Percentiles rank a stretch among this genome's conserved stretches.
These are phyloP conservation scores for Drosophila baimaii DNA, from an alignment of 1,140 invertebrate species.

Conservation along the genomic window DNA sequence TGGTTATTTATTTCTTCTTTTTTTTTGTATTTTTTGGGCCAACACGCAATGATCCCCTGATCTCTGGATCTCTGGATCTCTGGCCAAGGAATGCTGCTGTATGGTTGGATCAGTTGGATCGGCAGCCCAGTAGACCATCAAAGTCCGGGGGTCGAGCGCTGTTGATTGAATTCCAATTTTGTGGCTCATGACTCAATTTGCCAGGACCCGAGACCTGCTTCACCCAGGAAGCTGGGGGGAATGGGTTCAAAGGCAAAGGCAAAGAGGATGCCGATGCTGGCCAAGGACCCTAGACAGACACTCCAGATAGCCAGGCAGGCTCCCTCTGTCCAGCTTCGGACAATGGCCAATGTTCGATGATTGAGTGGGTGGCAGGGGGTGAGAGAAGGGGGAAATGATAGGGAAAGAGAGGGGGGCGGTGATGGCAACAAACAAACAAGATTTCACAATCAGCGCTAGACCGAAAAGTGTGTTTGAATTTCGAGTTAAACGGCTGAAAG, in stretches of 20 bases:
- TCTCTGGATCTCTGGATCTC: background rate
- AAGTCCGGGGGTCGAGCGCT: background rate
- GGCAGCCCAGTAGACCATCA: no score
- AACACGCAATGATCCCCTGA: constrained; percentile 10
- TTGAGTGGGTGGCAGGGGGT: constrained; percentile 28
- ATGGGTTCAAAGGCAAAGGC: background rate
- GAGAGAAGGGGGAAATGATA: constrained; percentile 1
- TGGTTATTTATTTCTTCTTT: background rate
- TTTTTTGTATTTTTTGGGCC: background rate
- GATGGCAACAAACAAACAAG: constrained; percentile 70
- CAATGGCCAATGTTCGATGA: constrained; percentile 43
- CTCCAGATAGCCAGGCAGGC: constrained; percentile 14
- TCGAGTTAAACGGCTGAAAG: constrained; percentile 59
- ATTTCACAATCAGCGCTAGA: constrained; percentile 77
- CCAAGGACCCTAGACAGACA: constrained; percentile 12
- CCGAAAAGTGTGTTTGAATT: constrained; percentile 74
- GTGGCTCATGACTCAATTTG: constrained; percentile 45
- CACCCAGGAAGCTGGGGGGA: background rate
- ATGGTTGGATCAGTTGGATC: no score
- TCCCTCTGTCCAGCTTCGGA: constrained; percentile 4
- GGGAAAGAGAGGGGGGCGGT: background rate
- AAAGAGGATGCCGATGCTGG: background rate
- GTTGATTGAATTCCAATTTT: constrained; percentile 45
- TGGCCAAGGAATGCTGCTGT: background rate
- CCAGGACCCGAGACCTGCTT: constrained; percentile 3